These are phyloP conservation scores for Trichogramma dendrolimi DNA, from an alignment of 2,888 invertebrate species.

Conservation along the genomic window DNA sequence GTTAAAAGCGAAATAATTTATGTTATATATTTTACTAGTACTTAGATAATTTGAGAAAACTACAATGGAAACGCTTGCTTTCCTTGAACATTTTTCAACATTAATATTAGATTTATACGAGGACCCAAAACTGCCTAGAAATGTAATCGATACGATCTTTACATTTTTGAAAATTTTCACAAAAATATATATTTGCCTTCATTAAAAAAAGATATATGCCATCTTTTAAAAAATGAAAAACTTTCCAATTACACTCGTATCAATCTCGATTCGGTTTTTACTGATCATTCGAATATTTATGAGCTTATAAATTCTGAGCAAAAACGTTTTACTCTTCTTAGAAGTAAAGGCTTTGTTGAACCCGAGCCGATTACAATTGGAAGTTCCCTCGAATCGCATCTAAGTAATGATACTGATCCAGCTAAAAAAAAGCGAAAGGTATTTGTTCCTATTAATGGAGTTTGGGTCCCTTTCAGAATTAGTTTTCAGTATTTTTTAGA, in stretches of 20 bases:
- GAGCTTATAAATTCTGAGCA: neutral
- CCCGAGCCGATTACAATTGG: neutral
- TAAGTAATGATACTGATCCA: too few relatives aligned
- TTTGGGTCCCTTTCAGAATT: too few relatives aligned
- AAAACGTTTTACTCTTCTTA: slow-evolving; percentile 1
- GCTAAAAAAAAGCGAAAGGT: too few relatives aligned
- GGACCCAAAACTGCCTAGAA: neutral
- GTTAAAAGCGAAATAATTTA: neutral
- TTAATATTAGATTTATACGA: neutral
- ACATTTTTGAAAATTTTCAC: neutral
- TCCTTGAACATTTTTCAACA: neutral
- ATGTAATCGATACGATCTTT: neutral
- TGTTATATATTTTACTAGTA: neutral
- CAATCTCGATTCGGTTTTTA: neutral
- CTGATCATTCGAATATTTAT: neutral
- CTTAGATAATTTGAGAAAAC: neutral
- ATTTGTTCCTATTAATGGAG: too few relatives aligned
- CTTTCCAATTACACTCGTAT: neutral
- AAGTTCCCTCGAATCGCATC: neutral
- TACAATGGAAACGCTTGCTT: neutral
- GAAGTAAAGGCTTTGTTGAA: neutral
- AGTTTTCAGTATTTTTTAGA: too few relatives aligned
- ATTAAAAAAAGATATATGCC: slow-evolving; percentile 2
- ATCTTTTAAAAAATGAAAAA: neutral
- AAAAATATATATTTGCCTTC: neutral